These are phyloP conservation scores for Drosophila kanekoi DNA, from an alignment of 2,888 invertebrate genomes.

Conservation along the genomic window DNA sequence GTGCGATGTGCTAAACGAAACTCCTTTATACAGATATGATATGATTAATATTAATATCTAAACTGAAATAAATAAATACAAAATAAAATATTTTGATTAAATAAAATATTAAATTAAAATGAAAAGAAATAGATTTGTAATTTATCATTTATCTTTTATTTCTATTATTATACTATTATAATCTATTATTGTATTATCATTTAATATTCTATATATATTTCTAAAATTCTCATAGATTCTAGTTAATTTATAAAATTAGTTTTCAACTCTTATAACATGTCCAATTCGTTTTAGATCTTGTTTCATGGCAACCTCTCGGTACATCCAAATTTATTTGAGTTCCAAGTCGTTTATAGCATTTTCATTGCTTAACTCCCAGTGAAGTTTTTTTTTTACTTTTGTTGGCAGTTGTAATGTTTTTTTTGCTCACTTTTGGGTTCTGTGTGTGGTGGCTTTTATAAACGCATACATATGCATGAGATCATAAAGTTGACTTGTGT, in stretches of 20 bases:
- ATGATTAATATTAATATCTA: no score
- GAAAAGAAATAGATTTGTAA: no score
- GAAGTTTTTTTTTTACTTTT: conserved; percentile 24
- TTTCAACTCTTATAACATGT: background rate
- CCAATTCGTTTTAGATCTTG: conserved; percentile 1
- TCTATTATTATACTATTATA: background rate
- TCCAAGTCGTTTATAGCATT: conserved; percentile 31
- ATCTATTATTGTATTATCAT: background rate
- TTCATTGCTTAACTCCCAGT: conserved; percentile 36
- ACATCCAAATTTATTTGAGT: conserved; percentile 14
- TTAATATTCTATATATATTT: background rate
- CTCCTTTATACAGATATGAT: no score
- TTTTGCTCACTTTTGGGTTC: no score
- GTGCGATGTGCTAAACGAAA: no score
- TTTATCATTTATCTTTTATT: no score
- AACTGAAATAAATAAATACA: no score
- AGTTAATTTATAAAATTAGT: no score
- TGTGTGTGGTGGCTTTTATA: conserved; percentile 51
- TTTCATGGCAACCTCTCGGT: conserved; percentile 27
- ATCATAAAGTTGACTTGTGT: conserved; percentile 62
- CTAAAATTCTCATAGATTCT: no score
- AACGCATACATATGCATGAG: conserved; percentile 75
- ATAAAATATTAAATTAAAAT: no score
- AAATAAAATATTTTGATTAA: no score
- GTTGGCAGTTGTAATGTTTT: conserved; percentile 22